Percentiles rank a stretch among this genome's conserved stretches.
Conservation (phyloP, 2,888 invertebrate species). For the Frankliniella fusca region DNA sequence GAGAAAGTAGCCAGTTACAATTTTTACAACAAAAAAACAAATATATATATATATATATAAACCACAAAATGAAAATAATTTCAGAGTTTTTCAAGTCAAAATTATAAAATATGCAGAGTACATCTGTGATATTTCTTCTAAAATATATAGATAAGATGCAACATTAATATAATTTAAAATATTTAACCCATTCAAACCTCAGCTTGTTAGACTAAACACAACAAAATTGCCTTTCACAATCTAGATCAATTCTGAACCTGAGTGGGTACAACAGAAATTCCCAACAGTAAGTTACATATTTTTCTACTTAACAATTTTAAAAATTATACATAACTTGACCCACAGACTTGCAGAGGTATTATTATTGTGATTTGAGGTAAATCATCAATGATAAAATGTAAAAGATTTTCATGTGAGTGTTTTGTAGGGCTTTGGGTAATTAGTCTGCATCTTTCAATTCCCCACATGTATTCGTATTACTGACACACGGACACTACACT, state of each 20-base stretch:
- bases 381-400: neutral
- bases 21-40: neutral
- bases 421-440: neutral
- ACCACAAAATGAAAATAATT: neutral
- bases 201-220: neutral
- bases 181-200: neutral
- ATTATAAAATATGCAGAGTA: slow-evolving; percentile 11
- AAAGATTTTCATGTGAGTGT: neutral
- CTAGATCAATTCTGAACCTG: neutral
- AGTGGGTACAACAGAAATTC: neutral
- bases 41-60: no score
- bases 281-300: neutral
- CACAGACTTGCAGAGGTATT: neutral
- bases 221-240: neutral
- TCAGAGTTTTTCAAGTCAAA: neutral
- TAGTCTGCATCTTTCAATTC: neutral
- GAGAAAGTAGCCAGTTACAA: neutral
- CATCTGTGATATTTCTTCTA: neutral
- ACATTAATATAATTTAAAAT: neutral
- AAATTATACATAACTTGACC: neutral
- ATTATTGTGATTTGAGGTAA: neutral
- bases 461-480: neutral
- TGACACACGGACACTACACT: neutral
- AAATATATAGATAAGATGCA: neutral
- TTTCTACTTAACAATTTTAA: neutral